phyloP scores from a whole-genome alignment of 2,888 invertebrate species.

The Arctia plantaginis region DNA sequence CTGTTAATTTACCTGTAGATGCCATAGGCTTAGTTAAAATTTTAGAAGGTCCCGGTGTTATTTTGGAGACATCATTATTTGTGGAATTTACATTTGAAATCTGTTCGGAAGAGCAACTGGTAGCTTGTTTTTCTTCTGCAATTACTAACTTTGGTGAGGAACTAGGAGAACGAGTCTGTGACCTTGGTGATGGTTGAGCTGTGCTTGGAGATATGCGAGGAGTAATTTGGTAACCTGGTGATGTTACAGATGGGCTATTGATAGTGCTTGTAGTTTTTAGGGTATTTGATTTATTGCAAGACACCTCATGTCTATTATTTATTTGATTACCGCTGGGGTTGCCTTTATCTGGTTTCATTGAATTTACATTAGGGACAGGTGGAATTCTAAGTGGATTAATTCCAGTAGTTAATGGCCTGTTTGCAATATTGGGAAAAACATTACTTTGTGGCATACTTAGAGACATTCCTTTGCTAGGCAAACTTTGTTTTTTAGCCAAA shows the following conservation, averaged over 20 bases:
- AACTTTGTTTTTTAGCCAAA: constrained; percentile 81
- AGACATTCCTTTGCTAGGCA: constrained; percentile 70
- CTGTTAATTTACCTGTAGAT: constrained; percentile 66
- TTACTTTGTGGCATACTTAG: constrained; percentile 66
- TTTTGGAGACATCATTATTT: constrained; percentile 71
- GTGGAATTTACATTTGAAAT: constrained; percentile 65
- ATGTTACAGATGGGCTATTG: constrained; percentile 59
- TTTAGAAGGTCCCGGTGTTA: constrained; percentile 74
- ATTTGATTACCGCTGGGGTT: constrained; percentile 58
- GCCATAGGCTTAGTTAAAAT: constrained; percentile 67
- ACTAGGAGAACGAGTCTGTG: constrained; percentile 83
- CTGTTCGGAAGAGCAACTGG: constrained; percentile 61
- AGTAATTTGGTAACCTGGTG: constrained; percentile 66
- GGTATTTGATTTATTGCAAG: constrained; percentile 61
- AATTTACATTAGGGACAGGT: constrained; percentile 66
- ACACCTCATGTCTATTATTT: constrained; percentile 66
- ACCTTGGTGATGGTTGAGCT: constrained; percentile 76
- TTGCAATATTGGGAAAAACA: constrained; percentile 68
- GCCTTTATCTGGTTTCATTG: constrained; percentile 73
- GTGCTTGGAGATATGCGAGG: constrained; percentile 65
- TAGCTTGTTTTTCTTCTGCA: constrained; percentile 81
- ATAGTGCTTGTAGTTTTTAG: constrained; percentile 61
- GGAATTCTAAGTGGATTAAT: constrained; percentile 73
- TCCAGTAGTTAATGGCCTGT: constrained; percentile 64
- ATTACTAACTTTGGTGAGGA: constrained; percentile 84